These are phyloP conservation scores for Diploptera punctata DNA, from an alignment of 2,888 invertebrate species.

Conservation along the genomic window DNA sequence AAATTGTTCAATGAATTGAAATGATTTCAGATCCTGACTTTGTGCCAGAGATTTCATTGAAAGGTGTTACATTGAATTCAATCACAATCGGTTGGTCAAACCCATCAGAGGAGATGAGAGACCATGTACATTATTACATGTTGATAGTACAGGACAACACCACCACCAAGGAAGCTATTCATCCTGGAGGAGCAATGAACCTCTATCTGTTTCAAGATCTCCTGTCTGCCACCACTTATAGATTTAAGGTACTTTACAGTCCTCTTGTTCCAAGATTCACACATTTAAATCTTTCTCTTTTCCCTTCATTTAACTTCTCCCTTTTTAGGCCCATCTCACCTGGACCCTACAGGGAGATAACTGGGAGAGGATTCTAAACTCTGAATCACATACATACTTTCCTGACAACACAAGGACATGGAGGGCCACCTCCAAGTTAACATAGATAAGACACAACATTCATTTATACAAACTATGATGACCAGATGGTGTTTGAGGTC, in stretches of 20 bases:
- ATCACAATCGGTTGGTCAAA: conserved; percentile 83
- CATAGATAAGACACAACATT: no score
- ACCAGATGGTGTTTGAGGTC: no score
- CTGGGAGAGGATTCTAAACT: no score
- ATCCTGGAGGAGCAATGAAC: conserved; percentile 67
- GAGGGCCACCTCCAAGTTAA: no score
- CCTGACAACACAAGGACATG: no score
- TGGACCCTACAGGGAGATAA: no score
- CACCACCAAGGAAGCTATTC: conserved; percentile 60
- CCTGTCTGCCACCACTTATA: conserved; percentile 79
- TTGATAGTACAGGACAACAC: conserved; percentile 56
- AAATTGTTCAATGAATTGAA: no score
- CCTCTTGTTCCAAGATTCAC: background rate
- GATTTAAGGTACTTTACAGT: conserved; percentile 66
- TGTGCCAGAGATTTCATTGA: conserved; percentile 78
- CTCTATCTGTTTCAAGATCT: conserved; percentile 81
- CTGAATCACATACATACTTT: no score
- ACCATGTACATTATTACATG: conserved; percentile 78
- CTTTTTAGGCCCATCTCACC: no score
- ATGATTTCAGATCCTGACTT: conserved; percentile 76
- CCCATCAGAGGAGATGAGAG: conserved; percentile 68
- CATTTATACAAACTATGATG: no score
- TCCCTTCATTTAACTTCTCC: no score
- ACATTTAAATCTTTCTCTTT: no score
- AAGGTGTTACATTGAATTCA: conserved; percentile 71